Evolutionary conservation across 1,140 invertebrate genomes (phyloP), one percentile per base, ranked within the genome.

Genomic region (Arion vulgaris): DNA sequence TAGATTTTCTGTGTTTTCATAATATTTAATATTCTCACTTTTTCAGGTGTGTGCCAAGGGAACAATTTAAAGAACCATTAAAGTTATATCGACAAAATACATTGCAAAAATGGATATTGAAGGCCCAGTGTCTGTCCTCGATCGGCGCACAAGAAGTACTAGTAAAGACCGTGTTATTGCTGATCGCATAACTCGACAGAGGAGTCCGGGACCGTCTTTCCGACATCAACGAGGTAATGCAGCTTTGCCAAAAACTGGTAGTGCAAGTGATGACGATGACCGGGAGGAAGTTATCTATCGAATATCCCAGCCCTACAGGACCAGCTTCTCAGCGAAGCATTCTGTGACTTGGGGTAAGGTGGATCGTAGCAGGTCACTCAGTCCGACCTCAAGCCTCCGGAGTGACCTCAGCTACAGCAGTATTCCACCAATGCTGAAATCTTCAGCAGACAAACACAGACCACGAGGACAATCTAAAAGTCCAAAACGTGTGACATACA

Each of bases 401-500:
- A 81, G 82, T 45, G 74, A 80, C 73, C 82, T 78, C 79, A 86
- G 83, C 80, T 80, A 81, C 62, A 79, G 53, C 53, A 85, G 81
- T 36, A 82, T n/a, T 9, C 38, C 68, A 17, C 71, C 34, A 1
- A 71, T 45, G 23, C 4, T 45, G 4, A 9, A 45, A 13, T 13
- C 66, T 9, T 53, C 72, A 5, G 72, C 49, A n/a, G 53, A 69
- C 39, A 82, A 82, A 75, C 77, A 82, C 49, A 62, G 76, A 11
- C 38, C 78, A 36, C 69, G 86, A 66, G 74, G 57, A 0, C 75
- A 85, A 38, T 85, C 86, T 34, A 79, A 82, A 36, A 87, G 86
- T 76, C 84, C 87, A 51, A 88, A 87, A 81, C 85, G 85, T 49
- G 88, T 89, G 66, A 88, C 86, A 66, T 89, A 89, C 71, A 85